Percentiles rank a stretch among this genome's conserved stretches.
Conservation (phyloP, 2,888 invertebrate species). For the Steinernema scapterisci region DNA sequence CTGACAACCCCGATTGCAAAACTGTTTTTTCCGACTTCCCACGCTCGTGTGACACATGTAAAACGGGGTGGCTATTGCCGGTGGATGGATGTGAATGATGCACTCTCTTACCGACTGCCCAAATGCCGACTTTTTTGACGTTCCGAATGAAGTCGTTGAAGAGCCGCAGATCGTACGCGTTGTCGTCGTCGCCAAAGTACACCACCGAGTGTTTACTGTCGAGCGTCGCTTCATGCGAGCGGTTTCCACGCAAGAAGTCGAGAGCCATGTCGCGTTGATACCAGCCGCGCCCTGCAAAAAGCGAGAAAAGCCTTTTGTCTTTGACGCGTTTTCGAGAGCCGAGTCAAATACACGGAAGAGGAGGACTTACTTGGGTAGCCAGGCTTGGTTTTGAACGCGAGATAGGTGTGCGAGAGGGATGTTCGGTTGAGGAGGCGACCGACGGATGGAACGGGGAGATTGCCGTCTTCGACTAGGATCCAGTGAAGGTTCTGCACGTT, state of each 20-base stretch:
- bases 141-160: conserved; percentile 46
- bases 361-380: conserved; percentile 48
- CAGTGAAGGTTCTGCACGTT: conserved; percentile 13
- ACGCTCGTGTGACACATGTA: neutral
- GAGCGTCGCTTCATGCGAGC: neutral
- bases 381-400: conserved; percentile 42
- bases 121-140: conserved; percentile 45
- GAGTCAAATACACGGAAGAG: neutral
- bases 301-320: neutral
- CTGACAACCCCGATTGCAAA: too few species aligned
- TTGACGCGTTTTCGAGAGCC: neutral
- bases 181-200: conserved; percentile 51
- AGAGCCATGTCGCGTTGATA: conserved; percentile 54
- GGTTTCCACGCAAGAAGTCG: conserved; percentile 45
- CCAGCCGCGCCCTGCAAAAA: conserved; percentile 52
- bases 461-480: conserved; percentile 30
- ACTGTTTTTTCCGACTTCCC: too few species aligned
- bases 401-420: conserved; percentile 42
- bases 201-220: conserved; percentile 37
- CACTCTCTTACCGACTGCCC: conserved; percentile 47
- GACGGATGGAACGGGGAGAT: neutral
- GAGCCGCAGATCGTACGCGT: conserved; percentile 44
- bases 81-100: neutral
- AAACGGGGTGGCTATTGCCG: too few species aligned
- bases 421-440: conserved; percentile 7